Percentiles rank a stretch among this genome's conserved stretches.
phyloP scores from a whole-genome alignment of 2,113 vertebrate species.

The Cyprinodon brontotheroides region DNA sequence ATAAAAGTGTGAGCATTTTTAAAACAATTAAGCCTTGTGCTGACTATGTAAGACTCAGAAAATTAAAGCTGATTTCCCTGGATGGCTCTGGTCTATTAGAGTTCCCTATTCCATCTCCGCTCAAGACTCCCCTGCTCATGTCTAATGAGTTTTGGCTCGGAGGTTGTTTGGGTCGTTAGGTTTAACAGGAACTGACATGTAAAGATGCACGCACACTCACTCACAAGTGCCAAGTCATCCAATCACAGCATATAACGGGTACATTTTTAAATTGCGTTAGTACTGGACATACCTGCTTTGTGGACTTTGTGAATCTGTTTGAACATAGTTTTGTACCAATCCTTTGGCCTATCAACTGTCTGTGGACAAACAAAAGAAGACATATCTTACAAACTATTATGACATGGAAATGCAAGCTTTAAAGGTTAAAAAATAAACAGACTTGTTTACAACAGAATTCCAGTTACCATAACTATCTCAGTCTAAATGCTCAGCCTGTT shows the following conservation, averaged over 20 bases:
- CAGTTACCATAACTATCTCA: neutral
- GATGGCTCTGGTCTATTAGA: constrained; percentile 57
- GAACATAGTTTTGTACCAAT: constrained; percentile 99
- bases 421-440: constrained; percentile 1
- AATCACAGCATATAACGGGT: neutral
- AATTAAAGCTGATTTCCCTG: constrained; percentile 64
- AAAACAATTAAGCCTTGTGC: constrained; percentile 65
- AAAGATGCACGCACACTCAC: constrained; percentile 20
- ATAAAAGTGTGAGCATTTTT: constrained; percentile 38
- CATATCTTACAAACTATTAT: constrained; percentile 10
- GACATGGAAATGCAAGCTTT: constrained; percentile 29
- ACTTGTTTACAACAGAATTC: constrained; percentile 10
- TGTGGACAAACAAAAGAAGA: constrained; percentile 62
- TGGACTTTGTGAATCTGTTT: constrained; percentile 99
- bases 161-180: constrained; percentile 36
- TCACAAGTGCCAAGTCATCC: constrained; percentile 2
- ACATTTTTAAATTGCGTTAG: neutral
- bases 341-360: constrained; percentile 97
- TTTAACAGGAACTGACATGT: constrained; percentile 34
- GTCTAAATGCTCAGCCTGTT: constrained; percentile 18
- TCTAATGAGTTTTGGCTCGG: constrained; percentile 65
- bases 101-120: constrained; percentile 41
- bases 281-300: constrained; percentile 84
- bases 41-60: constrained; percentile 49
- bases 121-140: constrained; percentile 29